Conservation (phyloP, 2,888 invertebrate genomes). For the Eupithecia centaureata region DNA sequence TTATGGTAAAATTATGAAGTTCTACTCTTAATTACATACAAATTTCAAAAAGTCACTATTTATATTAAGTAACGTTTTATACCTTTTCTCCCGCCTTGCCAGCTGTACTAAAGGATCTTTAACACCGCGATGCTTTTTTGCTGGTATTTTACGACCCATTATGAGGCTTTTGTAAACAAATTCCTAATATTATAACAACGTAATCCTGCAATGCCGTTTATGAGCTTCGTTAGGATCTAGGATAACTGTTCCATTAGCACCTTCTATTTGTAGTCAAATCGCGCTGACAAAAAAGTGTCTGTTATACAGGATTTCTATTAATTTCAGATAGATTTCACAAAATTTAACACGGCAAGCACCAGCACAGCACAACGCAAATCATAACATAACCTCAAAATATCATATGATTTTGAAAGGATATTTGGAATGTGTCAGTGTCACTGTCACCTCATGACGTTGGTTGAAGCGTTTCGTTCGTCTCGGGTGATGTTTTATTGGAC, state of each 20-base stretch:
- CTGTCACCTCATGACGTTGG: background rate
- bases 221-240: background rate
- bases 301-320: background rate
- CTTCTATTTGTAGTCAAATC: background rate
- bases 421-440: slow-evolving; percentile 20
- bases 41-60: background rate
- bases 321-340: background rate
- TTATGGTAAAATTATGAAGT: background rate
- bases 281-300: background rate
- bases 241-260: background rate
- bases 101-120: slow-evolving; percentile 90
- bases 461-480: background rate
- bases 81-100: slow-evolving; percentile 86
- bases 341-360: background rate
- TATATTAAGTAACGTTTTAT: slow-evolving; percentile 35
- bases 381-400: slow-evolving; percentile 22
- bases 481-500: slow-evolving; percentile 40
- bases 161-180: slow-evolving; percentile 3
- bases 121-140: slow-evolving; percentile 90
- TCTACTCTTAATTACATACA: background rate
- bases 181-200: background rate
- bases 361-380: background rate
- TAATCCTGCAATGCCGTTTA: background rate
- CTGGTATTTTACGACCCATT: slow-evolving; percentile 92
- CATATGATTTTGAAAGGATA: slow-evolving; percentile 6